phyloP scores from a whole-genome alignment of 2,888 invertebrate species.

The Drosophila fungiperda region DNA sequence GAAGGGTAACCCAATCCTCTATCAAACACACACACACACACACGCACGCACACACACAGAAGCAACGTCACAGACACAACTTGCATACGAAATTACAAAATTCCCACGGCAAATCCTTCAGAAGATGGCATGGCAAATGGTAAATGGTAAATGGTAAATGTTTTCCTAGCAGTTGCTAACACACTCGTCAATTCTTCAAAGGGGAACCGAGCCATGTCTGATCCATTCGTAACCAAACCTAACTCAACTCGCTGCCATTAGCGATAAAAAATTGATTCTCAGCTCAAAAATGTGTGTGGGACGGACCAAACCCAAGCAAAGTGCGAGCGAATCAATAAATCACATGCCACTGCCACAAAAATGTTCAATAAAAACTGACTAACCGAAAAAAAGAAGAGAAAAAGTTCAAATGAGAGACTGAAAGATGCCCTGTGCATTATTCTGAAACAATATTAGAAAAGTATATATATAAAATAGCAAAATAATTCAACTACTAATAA shows the following conservation, averaged over 20 bases:
- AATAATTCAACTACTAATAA: neutral
- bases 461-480: no score
- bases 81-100: slow-evolving; percentile 75
- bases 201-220: slow-evolving; percentile 31
- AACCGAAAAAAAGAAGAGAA: slow-evolving; percentile 24
- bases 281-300: slow-evolving; percentile 5
- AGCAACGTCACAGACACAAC: slow-evolving; percentile 51
- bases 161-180: slow-evolving; percentile 64
- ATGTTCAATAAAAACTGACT: slow-evolving; percentile 52
- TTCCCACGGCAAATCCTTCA: slow-evolving; percentile 78
- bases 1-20: slow-evolving; percentile 38
- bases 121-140: slow-evolving; percentile 29
- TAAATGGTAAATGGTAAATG: slow-evolving; percentile 52
- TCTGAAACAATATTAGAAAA: neutral
- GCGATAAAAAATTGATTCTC: slow-evolving; percentile 69
- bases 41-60: slow-evolving; percentile 14
- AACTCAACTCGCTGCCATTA: slow-evolving; percentile 71
- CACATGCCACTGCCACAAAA: slow-evolving; percentile 62
- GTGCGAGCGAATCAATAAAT: slow-evolving; percentile 73
- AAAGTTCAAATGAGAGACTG: neutral
- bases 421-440: neutral
- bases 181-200: slow-evolving; percentile 65
- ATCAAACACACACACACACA: slow-evolving; percentile 6
- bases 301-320: slow-evolving; percentile 13
- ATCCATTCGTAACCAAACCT: slow-evolving; percentile 51